Percentiles rank a stretch among this genome's conserved stretches.
These are phyloP conservation scores for Toxotes lorentzi DNA, from an alignment of 2,797 vertebrate genomes.

Conservation along the genomic window DNA sequence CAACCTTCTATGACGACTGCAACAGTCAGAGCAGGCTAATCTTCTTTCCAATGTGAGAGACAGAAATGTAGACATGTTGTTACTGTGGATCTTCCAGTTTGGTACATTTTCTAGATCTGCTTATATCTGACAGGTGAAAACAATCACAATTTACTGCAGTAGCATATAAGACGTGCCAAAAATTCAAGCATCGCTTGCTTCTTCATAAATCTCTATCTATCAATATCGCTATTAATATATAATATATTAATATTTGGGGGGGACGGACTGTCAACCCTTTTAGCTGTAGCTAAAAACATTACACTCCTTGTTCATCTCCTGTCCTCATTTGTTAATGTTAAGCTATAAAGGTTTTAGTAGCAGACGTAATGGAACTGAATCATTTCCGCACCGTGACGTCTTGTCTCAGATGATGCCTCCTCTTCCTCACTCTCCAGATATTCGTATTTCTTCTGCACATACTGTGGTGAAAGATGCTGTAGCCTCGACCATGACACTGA, in stretches of 20 bases:
- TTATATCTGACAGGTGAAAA: not conserved
- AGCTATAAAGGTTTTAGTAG: not conserved
- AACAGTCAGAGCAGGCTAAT: constrained; percentile 9
- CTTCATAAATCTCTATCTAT: not conserved
- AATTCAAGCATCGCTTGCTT: not conserved
- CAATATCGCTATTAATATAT: too few species aligned
- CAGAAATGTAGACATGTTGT: constrained; percentile 6
- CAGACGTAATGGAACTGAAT: not conserved
- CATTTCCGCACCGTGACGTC: not conserved
- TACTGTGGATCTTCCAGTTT: not conserved
- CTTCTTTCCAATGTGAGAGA: not conserved
- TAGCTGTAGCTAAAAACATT: too few species aligned
- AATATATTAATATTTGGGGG: not conserved
- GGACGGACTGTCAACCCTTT: not conserved
- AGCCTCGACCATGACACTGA: constrained; percentile 9
- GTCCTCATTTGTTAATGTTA: not conserved
- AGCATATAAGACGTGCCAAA: not conserved
- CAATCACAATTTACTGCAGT: not conserved
- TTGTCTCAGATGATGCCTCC: not conserved
- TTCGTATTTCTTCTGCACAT: not conserved
- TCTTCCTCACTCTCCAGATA: not conserved
- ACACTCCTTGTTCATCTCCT: not conserved
- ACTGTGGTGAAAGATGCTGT: not conserved
- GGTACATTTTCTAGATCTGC: not conserved
- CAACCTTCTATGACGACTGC: not conserved